phyloP scores from a whole-genome alignment of 2,113 vertebrate species.

The Jacana jacana region DNA sequence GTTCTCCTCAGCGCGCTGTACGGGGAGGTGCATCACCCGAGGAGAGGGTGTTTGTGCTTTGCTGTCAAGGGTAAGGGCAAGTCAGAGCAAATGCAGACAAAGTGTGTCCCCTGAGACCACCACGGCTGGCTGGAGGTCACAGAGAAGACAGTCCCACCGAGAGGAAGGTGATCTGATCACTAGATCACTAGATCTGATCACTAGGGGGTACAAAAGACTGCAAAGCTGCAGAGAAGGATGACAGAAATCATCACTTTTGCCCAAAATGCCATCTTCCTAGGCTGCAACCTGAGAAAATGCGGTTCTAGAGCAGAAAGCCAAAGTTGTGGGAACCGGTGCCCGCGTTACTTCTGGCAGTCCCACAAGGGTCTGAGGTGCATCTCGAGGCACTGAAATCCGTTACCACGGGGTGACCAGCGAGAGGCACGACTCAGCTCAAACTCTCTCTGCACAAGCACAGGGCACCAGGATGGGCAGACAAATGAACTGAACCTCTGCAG shows the following conservation, averaged over 20 bases:
- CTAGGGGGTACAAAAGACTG: neutral
- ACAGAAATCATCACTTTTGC: neutral
- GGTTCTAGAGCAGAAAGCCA: neutral
- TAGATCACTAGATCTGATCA: fast-evolving
- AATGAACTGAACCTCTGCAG: neutral
- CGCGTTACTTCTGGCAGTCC: neutral
- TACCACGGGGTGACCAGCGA: neutral
- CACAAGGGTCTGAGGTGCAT: neutral
- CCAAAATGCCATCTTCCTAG: neutral
- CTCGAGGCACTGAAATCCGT: too few relatives aligned
- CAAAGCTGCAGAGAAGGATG: neutral
- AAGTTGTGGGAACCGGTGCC: fast-evolving
- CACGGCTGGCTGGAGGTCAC: neutral
- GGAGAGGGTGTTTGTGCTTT: neutral
- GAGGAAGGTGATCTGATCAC: neutral
- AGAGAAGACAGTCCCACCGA: neutral
- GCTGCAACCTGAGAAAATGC: neutral
- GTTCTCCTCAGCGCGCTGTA: neutral
- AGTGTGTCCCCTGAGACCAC: neutral
- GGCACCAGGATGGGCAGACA: neutral
- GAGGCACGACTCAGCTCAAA: neutral
- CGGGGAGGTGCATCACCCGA: neutral
- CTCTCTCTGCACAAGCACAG: neutral
- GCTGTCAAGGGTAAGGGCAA: neutral
- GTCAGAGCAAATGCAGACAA: neutral